Conservation (phyloP, 2,888 invertebrate genomes). For the Syrphus vitripennis region DNA sequence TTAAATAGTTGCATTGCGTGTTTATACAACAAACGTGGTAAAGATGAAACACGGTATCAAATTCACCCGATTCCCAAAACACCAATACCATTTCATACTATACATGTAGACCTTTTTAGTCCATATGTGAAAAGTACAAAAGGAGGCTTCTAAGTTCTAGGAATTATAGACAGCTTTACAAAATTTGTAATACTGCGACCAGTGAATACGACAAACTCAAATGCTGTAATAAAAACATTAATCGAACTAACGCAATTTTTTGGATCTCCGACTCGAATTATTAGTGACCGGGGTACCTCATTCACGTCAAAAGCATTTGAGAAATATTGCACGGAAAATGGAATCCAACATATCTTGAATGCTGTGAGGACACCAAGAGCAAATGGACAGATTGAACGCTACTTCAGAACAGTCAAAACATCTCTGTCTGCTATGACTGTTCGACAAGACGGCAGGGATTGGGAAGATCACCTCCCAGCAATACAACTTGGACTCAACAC, state of each 20-base stretch:
- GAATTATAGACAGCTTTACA: neutral
- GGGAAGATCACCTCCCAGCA: slow-evolving; percentile 52
- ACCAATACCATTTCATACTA: neutral
- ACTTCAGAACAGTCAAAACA: slow-evolving; percentile 44
- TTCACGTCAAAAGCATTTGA: slow-evolving; percentile 68
- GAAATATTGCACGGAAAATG: slow-evolving; percentile 54
- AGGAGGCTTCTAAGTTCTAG: slow-evolving; percentile 15
- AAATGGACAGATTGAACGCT: slow-evolving; percentile 51
- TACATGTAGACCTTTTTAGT: slow-evolving; percentile 39
- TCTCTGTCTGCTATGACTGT: slow-evolving; percentile 9
- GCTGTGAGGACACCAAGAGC: slow-evolving; percentile 57
- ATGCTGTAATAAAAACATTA: slow-evolving; percentile 1
- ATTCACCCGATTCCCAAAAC: no score
- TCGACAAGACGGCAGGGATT: slow-evolving; percentile 48
- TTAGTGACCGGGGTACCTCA: slow-evolving; percentile 72
- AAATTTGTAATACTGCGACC: no score
- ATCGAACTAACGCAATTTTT: slow-evolving; percentile 54
- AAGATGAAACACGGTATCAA: no score
- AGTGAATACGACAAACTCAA: slow-evolving; percentile 11
- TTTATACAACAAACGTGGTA: no score
- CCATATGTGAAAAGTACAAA: slow-evolving; percentile 7
- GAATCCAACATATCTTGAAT: slow-evolving; percentile 57
- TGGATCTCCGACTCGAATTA: slow-evolving; percentile 69
- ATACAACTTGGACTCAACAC: slow-evolving; percentile 57
- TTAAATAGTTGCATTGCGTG: no score